phyloP scores from a whole-genome alignment of 2,888 invertebrate genomes.

The Suillia variegata region DNA sequence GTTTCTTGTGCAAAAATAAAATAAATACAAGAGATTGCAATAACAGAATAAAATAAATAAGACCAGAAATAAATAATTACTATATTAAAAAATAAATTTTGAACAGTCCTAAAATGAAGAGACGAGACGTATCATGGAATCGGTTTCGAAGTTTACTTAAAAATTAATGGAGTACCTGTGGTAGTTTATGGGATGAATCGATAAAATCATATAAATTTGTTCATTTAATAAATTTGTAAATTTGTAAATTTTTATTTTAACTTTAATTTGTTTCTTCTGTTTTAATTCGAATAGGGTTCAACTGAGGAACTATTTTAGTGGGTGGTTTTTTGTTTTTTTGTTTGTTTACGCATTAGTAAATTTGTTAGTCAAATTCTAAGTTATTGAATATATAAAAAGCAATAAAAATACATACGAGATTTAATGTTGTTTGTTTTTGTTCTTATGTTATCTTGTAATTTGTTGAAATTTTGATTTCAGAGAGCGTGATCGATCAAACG shows the following conservation, averaged over 20 bases:
- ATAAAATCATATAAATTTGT: not conserved
- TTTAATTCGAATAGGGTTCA: slow-evolving; percentile 14
- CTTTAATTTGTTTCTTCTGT: too few relatives aligned
- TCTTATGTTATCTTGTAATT: not conserved
- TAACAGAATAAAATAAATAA: slow-evolving; percentile 14
- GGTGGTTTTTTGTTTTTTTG: slow-evolving; percentile 11
- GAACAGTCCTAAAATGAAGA: too few relatives aligned
- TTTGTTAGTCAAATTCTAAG: slow-evolving; percentile 13
- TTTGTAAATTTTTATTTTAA: not conserved
- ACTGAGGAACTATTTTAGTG: slow-evolving; percentile 30
- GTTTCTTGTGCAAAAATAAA: slow-evolving; percentile 5
- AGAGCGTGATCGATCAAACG: not conserved
- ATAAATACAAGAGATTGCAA: slow-evolving; percentile 15
- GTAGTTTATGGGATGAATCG: too few relatives aligned
- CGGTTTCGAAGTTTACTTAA: too few relatives aligned
- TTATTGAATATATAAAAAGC: slow-evolving; percentile 26
- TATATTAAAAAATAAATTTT: not conserved
- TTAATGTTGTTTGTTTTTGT: slow-evolving; percentile 9
- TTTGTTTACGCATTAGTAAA: too few relatives aligned
- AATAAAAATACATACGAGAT: slow-evolving; percentile 23
- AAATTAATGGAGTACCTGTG: too few relatives aligned
- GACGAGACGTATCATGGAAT: too few relatives aligned
- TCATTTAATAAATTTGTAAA: not conserved
- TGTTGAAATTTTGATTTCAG: not conserved
- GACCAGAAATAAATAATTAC: not conserved